Conservation (phyloP, 2,113 vertebrate species). For the Cavia aperea region DNA sequence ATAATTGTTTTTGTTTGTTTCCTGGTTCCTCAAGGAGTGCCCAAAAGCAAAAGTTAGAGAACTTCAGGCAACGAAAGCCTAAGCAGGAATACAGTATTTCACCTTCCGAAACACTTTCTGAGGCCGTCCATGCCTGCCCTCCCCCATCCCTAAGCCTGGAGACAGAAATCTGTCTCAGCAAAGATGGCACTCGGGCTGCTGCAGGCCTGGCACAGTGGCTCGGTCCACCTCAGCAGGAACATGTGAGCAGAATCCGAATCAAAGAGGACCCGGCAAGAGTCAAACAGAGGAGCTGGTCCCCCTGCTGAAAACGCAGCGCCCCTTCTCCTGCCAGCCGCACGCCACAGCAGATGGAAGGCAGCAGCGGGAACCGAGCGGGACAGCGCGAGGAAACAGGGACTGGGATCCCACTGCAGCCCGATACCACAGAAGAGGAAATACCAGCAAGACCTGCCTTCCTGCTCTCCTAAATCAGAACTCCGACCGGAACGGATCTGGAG, state of each 20-base stretch:
- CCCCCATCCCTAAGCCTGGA: not conserved
- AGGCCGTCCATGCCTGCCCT: fast-evolving
- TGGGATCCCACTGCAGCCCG: not conserved
- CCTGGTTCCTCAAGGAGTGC: not conserved
- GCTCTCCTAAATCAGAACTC: not conserved
- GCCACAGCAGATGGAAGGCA: slow-evolving; percentile 10
- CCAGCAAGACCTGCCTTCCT: not conserved
- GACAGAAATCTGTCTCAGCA: not conserved
- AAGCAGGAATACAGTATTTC: not conserved
- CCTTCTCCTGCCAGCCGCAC: not conserved
- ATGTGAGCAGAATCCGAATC: not conserved
- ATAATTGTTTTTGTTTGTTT: not conserved
- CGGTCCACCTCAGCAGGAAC: not conserved
- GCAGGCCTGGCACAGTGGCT: not conserved
- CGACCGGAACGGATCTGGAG: not conserved
- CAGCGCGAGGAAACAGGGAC: not conserved
- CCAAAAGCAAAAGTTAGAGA: not conserved
- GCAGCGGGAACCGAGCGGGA: not conserved
- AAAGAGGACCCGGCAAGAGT: not conserved
- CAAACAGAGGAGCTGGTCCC: not conserved
- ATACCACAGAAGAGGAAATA: not conserved
- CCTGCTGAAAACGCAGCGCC: not conserved
- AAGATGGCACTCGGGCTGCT: fast-evolving
- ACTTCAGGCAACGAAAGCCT: not conserved
- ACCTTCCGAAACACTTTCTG: not conserved